Base-by-base conservation (phyloP, 1,140 invertebrate genomes). In the Bradysia coprophila region DNA sequence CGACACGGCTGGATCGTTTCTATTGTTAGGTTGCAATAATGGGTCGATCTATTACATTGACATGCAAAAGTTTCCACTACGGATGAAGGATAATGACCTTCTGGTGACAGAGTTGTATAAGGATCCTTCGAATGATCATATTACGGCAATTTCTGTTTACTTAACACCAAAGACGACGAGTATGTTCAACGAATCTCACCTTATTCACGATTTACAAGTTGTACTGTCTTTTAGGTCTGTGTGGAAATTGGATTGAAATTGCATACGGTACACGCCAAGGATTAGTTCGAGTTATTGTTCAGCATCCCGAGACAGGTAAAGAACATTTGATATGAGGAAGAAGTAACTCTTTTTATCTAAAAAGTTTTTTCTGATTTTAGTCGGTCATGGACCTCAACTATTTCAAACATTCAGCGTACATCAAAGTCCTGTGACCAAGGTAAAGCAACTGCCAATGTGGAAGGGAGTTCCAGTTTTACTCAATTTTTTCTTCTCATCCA, bases 231-330 rank as follows among this genome's bases (percentile, higher is more conserved):
- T 23, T 54, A 91, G 89, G 86, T 72, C 67, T 95, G 24, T 92
- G 87, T 66, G 92, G 92, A 21, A 97, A 97, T 64, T 97, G 92
- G 92, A 94, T 98, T 54, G 94, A 98, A 69, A 97, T 98, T 51
- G 94, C 94, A 1, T 98, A 98, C 64, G 94, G 94, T 6, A 98
- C 94, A 8, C 81, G 81, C 54, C 89, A 85, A 15, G 94, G 94
- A 13, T 89, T 85, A 15, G 92, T 98, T 1, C 67, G 92, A 40
- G 90, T 98, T 0, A 97, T 98, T 44, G 93, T 98, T 0, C 94
- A 97, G 53, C 93, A 98, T 70, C 93, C 93, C 2, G 93, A 98
- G 65, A 97, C 93, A 1, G n/a, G n/a, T n/a, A n/a, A n/a, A n/a
- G n/a, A n/a, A n/a, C n/a, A n/a, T n/a, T n/a, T n/a, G n/a, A n/a